Conservation (phyloP, 2,797 vertebrate genomes). For the Pelochelys cantorii region DNA sequence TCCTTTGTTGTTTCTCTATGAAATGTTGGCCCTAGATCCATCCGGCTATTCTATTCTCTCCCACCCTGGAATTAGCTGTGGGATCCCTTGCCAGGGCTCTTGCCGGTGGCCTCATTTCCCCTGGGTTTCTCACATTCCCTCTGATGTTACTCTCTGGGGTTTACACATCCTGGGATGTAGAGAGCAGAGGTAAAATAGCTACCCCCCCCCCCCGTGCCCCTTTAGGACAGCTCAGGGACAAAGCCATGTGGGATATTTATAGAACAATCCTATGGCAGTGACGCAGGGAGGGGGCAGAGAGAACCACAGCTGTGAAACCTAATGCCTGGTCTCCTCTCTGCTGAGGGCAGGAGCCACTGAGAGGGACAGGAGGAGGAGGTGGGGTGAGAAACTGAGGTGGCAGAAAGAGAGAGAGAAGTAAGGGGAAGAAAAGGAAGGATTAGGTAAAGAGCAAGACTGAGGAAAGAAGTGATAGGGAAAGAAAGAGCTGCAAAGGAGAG, state of each 20-base stretch:
- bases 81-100: slow-evolving; percentile 6
- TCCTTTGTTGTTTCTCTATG: background rate
- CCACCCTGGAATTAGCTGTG: slow-evolving; percentile 28
- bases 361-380: slow-evolving; percentile 3
- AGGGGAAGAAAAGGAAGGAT: background rate
- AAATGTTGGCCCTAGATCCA: background rate
- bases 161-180: slow-evolving; percentile 36
- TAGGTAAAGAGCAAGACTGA: background rate
- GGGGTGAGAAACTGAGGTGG: background rate
- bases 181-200: background rate
- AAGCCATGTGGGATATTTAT: slow-evolving; percentile 79
- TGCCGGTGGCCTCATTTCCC: slow-evolving; percentile 29
- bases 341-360: slow-evolving; percentile 38
- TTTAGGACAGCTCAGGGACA: slow-evolving; percentile 52
- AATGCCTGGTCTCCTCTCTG: slow-evolving; percentile 66
- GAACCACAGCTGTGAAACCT: slow-evolving; percentile 75
- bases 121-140: slow-evolving; percentile 9
- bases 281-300: slow-evolving; percentile 49
- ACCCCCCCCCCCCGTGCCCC: background rate
- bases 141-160: slow-evolving; percentile 24
- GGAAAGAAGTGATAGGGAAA: background rate
- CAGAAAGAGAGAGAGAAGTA: background rate
- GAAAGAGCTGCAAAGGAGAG: background rate
- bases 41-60: slow-evolving; percentile 8
- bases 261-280: slow-evolving; percentile 80